These are phyloP conservation scores for Chaetoderma sp. DNA, from an alignment of 2,888 invertebrate species.

Conservation along the genomic window DNA sequence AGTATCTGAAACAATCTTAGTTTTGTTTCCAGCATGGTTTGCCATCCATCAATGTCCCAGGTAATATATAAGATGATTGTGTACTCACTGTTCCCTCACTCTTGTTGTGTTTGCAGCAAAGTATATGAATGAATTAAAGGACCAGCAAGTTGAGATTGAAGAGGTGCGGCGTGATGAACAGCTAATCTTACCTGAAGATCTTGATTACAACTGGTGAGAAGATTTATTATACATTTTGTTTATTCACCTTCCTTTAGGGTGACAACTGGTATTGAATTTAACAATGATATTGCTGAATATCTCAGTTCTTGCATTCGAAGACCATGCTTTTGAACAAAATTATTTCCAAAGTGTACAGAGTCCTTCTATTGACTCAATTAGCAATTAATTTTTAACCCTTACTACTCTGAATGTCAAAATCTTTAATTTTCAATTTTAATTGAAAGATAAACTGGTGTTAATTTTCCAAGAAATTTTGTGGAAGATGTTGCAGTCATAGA, in stretches of 20 bases:
- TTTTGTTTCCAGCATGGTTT: background rate
- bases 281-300: too few species aligned
- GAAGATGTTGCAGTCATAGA: too few species aligned
- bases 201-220: slow-evolving; percentile 78
- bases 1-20: background rate
- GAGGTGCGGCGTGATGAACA: slow-evolving; percentile 79
- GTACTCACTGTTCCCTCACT: background rate
- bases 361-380: too few species aligned
- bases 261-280: background rate
- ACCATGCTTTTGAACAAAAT: too few species aligned
- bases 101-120: slow-evolving; percentile 74
- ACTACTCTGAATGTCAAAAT: too few species aligned
- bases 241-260: background rate
- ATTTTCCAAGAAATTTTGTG: too few species aligned
- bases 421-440: too few species aligned
- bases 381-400: too few species aligned
- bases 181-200: slow-evolving; percentile 77
- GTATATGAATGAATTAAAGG: slow-evolving; percentile 74
- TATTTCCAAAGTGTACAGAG: too few species aligned
- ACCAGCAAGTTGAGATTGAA: slow-evolving; percentile 77
- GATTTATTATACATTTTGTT: background rate
- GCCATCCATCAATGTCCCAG: background rate
- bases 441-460: too few species aligned
- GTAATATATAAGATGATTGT: background rate
- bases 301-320: too few species aligned